Percentiles rank a stretch among this genome's conserved stretches.
phyloP scores from a whole-genome alignment of 2,113 vertebrate genomes.

The Spea multiplicata region DNA sequence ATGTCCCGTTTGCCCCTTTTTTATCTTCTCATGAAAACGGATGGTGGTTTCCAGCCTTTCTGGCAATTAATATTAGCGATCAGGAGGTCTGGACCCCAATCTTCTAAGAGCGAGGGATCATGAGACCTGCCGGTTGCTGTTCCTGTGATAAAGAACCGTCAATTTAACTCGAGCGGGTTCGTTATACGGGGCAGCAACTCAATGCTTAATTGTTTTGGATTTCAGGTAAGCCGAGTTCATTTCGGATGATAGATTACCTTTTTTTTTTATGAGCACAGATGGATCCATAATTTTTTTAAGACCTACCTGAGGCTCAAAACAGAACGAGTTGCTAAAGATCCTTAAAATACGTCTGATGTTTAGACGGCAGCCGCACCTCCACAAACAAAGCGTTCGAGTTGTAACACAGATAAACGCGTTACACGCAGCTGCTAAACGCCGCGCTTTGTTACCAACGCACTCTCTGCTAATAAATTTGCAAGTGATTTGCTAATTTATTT shows the following conservation, averaged over 20 bases:
- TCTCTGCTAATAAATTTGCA: constrained; percentile 42
- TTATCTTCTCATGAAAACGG: no score
- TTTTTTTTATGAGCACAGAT: neutral
- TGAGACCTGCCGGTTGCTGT: no score
- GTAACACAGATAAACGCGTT: neutral
- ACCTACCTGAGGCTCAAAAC: neutral
- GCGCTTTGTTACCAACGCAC: neutral
- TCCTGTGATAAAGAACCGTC: no score
- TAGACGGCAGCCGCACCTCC: neutral
- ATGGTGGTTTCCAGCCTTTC: no score
- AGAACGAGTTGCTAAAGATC: neutral
- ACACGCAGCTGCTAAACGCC: constrained; percentile 2
- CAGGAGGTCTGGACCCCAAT: no score
- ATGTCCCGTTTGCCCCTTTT: no score
- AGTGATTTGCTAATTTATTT: constrained; percentile 29
- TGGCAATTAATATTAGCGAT: no score
- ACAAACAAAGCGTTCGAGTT: neutral
- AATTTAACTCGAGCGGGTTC: no score
- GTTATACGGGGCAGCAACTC: no score
- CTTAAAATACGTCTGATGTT: constrained; percentile 7
- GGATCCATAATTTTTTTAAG: constrained; percentile 13
- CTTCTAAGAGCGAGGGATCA: no score
- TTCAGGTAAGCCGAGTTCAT: neutral
- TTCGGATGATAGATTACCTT: neutral
- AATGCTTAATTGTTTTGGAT: no score